Base-by-base conservation (phyloP, 2,888 invertebrate genomes). In the Drosophila macrospina region DNA sequence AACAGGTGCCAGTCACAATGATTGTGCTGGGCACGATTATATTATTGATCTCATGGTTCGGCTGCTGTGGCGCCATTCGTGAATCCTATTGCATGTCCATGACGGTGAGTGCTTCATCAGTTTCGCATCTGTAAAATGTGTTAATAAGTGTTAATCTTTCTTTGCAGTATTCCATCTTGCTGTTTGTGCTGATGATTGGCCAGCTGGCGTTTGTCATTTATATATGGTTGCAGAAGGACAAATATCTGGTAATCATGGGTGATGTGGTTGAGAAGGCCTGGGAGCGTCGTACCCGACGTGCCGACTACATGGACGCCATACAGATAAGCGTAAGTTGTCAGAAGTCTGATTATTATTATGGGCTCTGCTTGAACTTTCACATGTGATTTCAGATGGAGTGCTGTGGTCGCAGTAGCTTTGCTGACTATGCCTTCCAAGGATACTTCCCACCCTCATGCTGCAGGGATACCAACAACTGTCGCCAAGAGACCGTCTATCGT, bases 1-100 rank as follows among this genome's bases (percentile, higher is more conserved):
- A 93, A n/a, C 93, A 94, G 54, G 94, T 95, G 1, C 94, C 96
- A 0, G 93, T 95, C 87, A 91, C 94, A 51, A 93, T 96, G 88
- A 95, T 96, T 74, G 92, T 95, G 52, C 92, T 96, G 73, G 96
- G 96, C 20, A 93, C 94, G 7, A 91, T 96, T 30, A 95, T 96
- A 81, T 95, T 97, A 91, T 90, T 97, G 83, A 95, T 97, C 78
- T 96, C 97, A 3, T 97, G 97, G 94, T 96, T 97, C 91, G 98
- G 97, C 68, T 98, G 98, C 93, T 97, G 97, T 90, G 98, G 98
- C 44, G 97, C 98, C 13, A 95, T 96, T 73, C 94, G 96, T 71
- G 97, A 98, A 92, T 97, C 96, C 91, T 95, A 97, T 91, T 97
- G 97, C 93, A 96, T 97, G 95, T 94, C 96, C 68, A 94, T 96